phyloP scores from a whole-genome alignment of 2,888 invertebrate species.

The Venusia cambrica region DNA sequence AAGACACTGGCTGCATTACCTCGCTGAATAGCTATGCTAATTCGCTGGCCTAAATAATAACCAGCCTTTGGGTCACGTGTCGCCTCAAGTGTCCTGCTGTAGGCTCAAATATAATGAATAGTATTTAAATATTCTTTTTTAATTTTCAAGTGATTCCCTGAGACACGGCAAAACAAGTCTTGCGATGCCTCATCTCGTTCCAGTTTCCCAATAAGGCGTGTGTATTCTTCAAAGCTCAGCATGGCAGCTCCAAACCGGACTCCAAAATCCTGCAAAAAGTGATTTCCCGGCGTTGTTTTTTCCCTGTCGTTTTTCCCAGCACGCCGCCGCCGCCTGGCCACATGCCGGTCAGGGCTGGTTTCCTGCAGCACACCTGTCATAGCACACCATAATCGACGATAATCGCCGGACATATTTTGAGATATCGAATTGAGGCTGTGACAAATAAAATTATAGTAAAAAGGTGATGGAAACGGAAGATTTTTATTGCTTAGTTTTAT shows the following conservation, averaged over 20 bases:
- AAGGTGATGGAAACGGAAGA: conserved; percentile 10
- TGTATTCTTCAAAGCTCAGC: background rate
- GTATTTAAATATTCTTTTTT: no score
- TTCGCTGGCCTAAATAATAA: no score
- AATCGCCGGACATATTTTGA: conserved; percentile 22
- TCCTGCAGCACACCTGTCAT: conserved; percentile 25
- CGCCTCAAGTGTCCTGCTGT: no score
- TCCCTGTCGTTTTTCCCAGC: conserved; percentile 22
- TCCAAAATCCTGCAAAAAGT: conserved; percentile 20
- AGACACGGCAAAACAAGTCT: no score
- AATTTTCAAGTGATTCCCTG: no score
- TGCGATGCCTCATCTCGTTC: no score
- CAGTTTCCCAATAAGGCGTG: no score
- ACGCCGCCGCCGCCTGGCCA: conserved; percentile 10
- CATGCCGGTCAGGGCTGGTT: conserved; percentile 20
- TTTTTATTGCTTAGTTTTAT: conserved; percentile 2
- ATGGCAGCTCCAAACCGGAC: conserved; percentile 14
- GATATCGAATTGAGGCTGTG: conserved; percentile 17
- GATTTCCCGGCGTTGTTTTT: conserved; percentile 19
- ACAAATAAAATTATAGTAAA: conserved; percentile 17
- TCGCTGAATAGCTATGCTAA: no score
- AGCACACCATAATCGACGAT: conserved; percentile 19
- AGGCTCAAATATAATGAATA: no score
- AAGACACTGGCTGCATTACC: no score
- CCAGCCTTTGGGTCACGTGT: no score